A percentile compares a stretch with the other conserved stretches of the same genome.
Evolutionary conservation across 2,797 vertebrate species (phyloP).

Genomic region (Lithobates sylvaticus): DNA sequence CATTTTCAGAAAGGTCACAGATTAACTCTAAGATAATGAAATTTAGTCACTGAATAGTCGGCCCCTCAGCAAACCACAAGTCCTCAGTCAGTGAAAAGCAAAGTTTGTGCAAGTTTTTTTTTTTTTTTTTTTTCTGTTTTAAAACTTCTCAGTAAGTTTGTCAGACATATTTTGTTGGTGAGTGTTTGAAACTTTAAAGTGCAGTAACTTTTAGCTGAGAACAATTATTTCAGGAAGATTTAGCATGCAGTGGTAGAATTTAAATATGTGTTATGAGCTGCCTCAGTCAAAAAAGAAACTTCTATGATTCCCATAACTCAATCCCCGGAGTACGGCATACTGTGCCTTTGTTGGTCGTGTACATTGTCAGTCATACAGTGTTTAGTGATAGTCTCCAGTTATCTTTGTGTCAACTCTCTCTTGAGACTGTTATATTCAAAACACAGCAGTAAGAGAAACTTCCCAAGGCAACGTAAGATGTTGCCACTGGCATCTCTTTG

Average conservation of each 20-base stretch:
- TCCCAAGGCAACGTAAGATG: conserved; percentile 58
- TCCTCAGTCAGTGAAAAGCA: neutral
- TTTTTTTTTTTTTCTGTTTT: neutral
- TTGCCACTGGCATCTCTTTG: conserved; percentile 36
- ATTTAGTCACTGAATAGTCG: too few relatives aligned
- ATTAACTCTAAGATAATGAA: too few relatives aligned
- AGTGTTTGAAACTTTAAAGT: neutral
- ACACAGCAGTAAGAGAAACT: conserved; percentile 61
- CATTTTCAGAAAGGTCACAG: too few relatives aligned
- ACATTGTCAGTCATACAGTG: conserved; percentile 65
- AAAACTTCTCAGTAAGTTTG: neutral
- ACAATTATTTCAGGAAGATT: neutral
- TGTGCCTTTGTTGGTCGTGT: conserved; percentile 71
- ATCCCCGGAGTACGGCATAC: conserved; percentile 66
- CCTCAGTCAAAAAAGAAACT: conserved; percentile 43
- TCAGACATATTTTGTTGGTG: neutral
- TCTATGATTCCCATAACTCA: conserved; percentile 58
- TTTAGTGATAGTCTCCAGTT: conserved; percentile 67
- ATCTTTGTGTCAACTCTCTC: conserved; percentile 71
- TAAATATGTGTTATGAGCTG: conserved; percentile 10
- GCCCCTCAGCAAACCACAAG: too few relatives aligned
- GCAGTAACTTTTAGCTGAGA: neutral
- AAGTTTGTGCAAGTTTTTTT: neutral
- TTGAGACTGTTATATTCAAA: conserved; percentile 70
- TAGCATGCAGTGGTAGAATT: neutral